Evolutionary conservation across 2,888 invertebrate species (phyloP).

Genomic region (Pandemis cinnamomeana): DNA sequence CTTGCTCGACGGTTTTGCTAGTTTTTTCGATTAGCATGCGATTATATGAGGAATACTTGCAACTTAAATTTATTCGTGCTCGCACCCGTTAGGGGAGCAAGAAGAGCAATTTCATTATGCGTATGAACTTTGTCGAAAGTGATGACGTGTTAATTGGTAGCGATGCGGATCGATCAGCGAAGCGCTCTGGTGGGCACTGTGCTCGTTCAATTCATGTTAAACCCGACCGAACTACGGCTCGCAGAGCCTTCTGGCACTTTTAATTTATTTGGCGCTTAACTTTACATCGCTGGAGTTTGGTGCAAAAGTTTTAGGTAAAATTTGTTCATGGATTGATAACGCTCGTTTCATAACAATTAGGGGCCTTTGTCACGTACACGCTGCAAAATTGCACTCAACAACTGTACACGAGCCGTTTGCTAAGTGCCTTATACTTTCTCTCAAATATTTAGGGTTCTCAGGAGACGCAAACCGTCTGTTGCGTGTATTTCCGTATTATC

Average conservation of each 20-base stretch:
- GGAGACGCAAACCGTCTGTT: slow-evolving; percentile 6
- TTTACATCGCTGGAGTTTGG: slow-evolving; percentile 8
- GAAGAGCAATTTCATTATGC: slow-evolving; percentile 29
- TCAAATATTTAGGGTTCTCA: slow-evolving; percentile 20
- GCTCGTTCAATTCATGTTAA: slow-evolving; percentile 23
- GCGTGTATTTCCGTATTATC: slow-evolving; percentile 18
- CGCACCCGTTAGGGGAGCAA: background rate
- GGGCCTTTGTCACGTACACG: slow-evolving; percentile 32
- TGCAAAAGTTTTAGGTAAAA: slow-evolving; percentile 32
- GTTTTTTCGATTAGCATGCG: background rate
- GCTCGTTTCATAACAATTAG: slow-evolving; percentile 37
- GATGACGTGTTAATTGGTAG: slow-evolving; percentile 36
- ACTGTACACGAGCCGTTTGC: slow-evolving; percentile 17
- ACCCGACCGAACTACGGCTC: slow-evolving; percentile 1
- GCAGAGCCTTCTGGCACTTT: background rate
- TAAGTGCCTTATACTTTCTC: slow-evolving; percentile 7
- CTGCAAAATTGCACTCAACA: slow-evolving; percentile 29
- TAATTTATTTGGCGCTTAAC: slow-evolving; percentile 26
- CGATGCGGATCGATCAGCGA: slow-evolving; percentile 32
- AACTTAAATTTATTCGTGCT: background rate
- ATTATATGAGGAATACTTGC: background rate
- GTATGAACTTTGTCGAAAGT: slow-evolving; percentile 19
- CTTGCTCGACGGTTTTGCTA: background rate
- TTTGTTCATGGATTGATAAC: slow-evolving; percentile 24
- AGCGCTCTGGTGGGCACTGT: slow-evolving; percentile 26